Base-by-base conservation (phyloP, 1,140 invertebrate species). In the Danaus melanippus region DNA sequence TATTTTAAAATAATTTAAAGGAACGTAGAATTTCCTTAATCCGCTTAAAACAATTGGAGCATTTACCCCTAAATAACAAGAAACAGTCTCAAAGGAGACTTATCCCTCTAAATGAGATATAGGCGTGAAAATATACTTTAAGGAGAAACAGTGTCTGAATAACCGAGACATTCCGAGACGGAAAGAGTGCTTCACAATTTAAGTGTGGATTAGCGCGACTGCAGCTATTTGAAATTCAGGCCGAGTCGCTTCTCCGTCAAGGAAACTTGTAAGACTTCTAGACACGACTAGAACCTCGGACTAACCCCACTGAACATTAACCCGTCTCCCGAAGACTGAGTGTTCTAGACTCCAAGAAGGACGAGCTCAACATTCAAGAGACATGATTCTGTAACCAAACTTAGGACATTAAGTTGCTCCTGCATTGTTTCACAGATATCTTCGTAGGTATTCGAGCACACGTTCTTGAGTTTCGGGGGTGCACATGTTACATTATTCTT, bases 401-500 rank as follows among this genome's bases (percentile, higher is more conserved):
- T 60, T 57, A 53, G 21, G 6, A 44, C 46, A 40, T 42, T 39
- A 60, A 62, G 47, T 62, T 56, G 40, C 52, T 21, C 21, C 6
- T 51, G 51, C 59, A 62, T 56, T 59, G 58, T 59, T 53, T 45
- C 17, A 2, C 45, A 45, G 54, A 50, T 60, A 60, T 66, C 58
- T 59, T 62, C 51, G 55, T 42, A 56, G 53, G 58, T 56, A 56
- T 63, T 60, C 52, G 51, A 64, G 56, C 53, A 62, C 62, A 54
- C 66, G 64, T 70, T 66, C 63, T 67, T 68, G 46, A 1, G 50
- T 48, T 50, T 59, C 41, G 50, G 52, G 53, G 50, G 46, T 53
- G 53, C 63, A 66, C 66, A 61, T 66, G 62, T 58, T 65, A 71
- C 60, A 70, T 68, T 51, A 49, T 50, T 66, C 66, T 71, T 69